Conservation (phyloP, 2,797 vertebrate genomes). For the Sebastes iracundus region DNA sequence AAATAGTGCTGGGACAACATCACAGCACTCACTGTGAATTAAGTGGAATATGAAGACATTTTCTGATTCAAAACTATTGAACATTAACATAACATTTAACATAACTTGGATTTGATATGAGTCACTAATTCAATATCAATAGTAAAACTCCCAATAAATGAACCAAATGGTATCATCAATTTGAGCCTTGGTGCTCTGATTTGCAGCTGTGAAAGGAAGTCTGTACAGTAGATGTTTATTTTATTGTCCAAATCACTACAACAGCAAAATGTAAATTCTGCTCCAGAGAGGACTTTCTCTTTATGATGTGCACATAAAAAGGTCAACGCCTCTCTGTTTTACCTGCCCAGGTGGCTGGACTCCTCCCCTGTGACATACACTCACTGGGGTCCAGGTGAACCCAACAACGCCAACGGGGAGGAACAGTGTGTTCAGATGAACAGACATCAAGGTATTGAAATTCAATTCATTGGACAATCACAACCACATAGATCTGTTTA, state of each 20-base stretch:
- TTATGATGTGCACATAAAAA: neutral
- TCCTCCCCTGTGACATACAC: constrained; percentile 77
- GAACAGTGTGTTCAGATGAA: constrained; percentile 86
- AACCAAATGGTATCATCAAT: neutral
- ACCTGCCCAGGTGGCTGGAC: constrained; percentile 80
- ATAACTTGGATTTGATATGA: neutral
- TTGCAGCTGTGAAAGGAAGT: neutral
- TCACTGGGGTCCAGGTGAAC: constrained; percentile 83
- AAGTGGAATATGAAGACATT: neutral
- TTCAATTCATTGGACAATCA: neutral
- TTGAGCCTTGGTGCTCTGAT: neutral
- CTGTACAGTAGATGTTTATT: neutral
- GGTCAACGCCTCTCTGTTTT: neutral
- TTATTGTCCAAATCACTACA: neutral
- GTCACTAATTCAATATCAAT: neutral
- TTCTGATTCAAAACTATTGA: neutral
- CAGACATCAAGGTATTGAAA: constrained; percentile 76
- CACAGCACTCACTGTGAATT: neutral
- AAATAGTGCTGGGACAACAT: neutral
- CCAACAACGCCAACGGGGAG: constrained; percentile 84
- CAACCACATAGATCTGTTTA: neutral
- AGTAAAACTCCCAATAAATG: neutral
- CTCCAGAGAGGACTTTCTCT: neutral
- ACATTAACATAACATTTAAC: neutral
- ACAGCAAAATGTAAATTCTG: neutral